phyloP scores from a whole-genome alignment of 2,888 invertebrate species.

The Agapostemon virescens region DNA sequence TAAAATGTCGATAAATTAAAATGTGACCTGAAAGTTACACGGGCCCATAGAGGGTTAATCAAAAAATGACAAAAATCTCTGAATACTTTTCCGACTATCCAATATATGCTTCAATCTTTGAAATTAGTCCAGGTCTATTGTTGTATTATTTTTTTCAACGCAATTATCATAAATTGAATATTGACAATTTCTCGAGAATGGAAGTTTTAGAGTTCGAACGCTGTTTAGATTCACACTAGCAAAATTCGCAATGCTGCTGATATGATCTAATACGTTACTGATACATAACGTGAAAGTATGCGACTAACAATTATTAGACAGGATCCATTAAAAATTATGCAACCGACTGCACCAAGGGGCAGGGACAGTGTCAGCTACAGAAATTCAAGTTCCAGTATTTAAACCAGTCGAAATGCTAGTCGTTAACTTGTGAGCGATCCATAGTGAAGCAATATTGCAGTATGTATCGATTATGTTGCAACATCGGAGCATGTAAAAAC shows the following conservation, averaged over 20 bases:
- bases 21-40: too few relatives aligned
- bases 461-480: conserved; percentile 38
- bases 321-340: background rate
- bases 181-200: background rate
- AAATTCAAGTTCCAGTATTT: conserved; percentile 11
- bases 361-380: background rate
- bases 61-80: too few relatives aligned
- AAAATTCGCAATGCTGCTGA: background rate
- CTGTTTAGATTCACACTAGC: background rate
- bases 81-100: too few relatives aligned
- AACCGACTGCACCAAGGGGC: background rate
- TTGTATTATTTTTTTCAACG: background rate
- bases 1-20: too few relatives aligned
- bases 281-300: background rate
- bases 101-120: background rate
- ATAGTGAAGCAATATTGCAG: conserved; percentile 20
- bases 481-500: conserved; percentile 24
- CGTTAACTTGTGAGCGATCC: conserved; percentile 10
- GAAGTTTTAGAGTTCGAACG: background rate
- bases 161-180: too few relatives aligned
- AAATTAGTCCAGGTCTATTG: background rate
- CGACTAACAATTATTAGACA: background rate
- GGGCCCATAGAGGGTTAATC: too few relatives aligned
- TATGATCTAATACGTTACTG: background rate
- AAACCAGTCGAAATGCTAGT: background rate